Conservation (phyloP, 2,888 invertebrate genomes). For the Hipparchia sbordonii region DNA sequence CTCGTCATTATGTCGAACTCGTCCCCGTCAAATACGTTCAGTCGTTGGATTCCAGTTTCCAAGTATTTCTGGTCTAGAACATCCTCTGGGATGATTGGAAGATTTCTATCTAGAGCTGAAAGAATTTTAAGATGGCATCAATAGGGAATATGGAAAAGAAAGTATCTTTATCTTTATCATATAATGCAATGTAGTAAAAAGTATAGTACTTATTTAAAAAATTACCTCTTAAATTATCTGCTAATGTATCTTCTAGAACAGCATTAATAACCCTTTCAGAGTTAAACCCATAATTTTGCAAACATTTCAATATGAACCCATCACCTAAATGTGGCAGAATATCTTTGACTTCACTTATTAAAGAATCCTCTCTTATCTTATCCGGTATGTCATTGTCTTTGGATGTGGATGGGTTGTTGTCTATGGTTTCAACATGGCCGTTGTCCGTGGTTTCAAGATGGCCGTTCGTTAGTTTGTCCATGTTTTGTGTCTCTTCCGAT, state of each 20-base stretch:
- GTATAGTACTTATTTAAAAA: too few species aligned
- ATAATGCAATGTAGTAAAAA: too few species aligned
- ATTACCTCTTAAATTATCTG: slow-evolving; percentile 63
- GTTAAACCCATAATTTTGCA: slow-evolving; percentile 89
- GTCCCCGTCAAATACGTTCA: slow-evolving; percentile 89
- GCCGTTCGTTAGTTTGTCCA: slow-evolving; percentile 53
- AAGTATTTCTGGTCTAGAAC: slow-evolving; percentile 76
- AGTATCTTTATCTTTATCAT: too few species aligned
- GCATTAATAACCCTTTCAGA: slow-evolving; percentile 91
- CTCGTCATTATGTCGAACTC: slow-evolving; percentile 89
- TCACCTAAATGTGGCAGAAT: slow-evolving; percentile 92
- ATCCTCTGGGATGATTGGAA: slow-evolving; percentile 86
- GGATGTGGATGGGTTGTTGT: slow-evolving; percentile 45
- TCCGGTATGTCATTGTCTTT: slow-evolving; percentile 69
- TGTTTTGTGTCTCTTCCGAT: slow-evolving; percentile 48
- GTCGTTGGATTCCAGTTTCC: slow-evolving; percentile 82
- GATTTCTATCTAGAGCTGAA: slow-evolving; percentile 73
- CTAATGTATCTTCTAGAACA: slow-evolving; percentile 88
- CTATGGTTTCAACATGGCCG: slow-evolving; percentile 48
- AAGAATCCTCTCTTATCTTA: slow-evolving; percentile 69
- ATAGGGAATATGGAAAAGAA: not conserved
- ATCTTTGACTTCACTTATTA: slow-evolving; percentile 87
- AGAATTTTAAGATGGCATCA: not conserved
- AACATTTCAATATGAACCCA: slow-evolving; percentile 87
- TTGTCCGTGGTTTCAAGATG: slow-evolving; percentile 50